phyloP scores from a whole-genome alignment of 2,113 vertebrate genomes.

The Morone saxatilis region DNA sequence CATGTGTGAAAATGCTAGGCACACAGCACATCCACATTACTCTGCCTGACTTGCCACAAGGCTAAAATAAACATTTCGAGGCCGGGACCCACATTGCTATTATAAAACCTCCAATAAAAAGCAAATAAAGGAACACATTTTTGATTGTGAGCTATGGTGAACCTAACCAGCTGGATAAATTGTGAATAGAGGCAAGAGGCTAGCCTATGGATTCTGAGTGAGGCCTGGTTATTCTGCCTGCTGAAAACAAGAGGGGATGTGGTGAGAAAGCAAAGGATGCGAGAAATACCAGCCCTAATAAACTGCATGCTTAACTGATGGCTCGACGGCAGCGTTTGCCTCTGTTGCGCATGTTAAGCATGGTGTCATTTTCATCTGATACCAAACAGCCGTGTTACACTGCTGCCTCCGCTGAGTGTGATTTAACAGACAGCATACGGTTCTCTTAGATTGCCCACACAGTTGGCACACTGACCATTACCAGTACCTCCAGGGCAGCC shows the following conservation, averaged over 20 bases:
- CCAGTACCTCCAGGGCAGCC: constrained; percentile 69
- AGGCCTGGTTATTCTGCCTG: constrained; percentile 14
- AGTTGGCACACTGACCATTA: constrained; percentile 74
- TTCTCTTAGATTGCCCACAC: constrained; percentile 67
- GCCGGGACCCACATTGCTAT: constrained; percentile 15
- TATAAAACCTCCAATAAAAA: constrained; percentile 52
- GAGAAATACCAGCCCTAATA: constrained; percentile 27
- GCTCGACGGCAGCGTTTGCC: constrained; percentile 17
- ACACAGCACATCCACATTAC: constrained; percentile 45
- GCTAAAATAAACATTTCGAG: constrained; percentile 59
- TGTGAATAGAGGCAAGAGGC: background rate
- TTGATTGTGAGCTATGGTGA: constrained; percentile 26
- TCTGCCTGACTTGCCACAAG: constrained; percentile 55
- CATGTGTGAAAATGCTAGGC: constrained; percentile 60
- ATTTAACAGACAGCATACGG: constrained; percentile 76
- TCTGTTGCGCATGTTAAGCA: constrained; percentile 31
- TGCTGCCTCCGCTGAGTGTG: constrained; percentile 45
- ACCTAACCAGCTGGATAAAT: constrained; percentile 35
- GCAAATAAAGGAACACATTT: constrained; percentile 52
- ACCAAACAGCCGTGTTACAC: constrained; percentile 31
- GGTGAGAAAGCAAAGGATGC: background rate
- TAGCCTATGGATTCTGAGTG: constrained; percentile 4
- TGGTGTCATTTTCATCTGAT: constrained; percentile 48
- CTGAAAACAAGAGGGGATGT: constrained; percentile 26
- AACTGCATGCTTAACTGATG: constrained; percentile 37